phyloP scores from a whole-genome alignment of 1,140 invertebrate species.

The Nephila pilipes region DNA sequence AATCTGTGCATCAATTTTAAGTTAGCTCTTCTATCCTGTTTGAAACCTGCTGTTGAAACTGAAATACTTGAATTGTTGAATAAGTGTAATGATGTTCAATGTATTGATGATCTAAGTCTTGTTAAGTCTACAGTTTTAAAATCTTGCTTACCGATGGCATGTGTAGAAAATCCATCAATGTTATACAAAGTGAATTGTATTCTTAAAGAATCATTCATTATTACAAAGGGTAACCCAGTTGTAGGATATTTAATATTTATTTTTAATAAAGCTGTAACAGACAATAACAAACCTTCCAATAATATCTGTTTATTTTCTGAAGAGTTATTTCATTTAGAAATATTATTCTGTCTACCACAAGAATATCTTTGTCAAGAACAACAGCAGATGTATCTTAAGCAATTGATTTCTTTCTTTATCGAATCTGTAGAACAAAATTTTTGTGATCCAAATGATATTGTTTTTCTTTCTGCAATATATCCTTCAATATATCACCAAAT shows the following conservation, averaged over 20 bases:
- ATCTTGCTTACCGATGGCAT: conserved; percentile 15
- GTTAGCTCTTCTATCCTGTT: neutral
- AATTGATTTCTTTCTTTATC: neutral
- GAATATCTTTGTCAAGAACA: neutral
- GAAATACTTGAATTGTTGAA: conserved; percentile 39
- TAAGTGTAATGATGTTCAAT: neutral
- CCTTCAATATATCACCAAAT: conserved; percentile 15
- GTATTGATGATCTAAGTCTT: neutral
- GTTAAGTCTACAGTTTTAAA: conserved; percentile 6
- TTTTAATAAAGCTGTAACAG: conserved; percentile 12
- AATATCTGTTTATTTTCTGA: conserved; percentile 17
- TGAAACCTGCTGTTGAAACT: conserved; percentile 19
- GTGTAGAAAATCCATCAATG: conserved; percentile 19
- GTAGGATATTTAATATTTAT: conserved; percentile 38
- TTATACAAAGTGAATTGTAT: conserved; percentile 3
- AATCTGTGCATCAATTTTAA: conserved; percentile 36
- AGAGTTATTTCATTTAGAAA: conserved; percentile 42
- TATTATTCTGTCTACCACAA: conserved; percentile 5
- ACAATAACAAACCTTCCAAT: neutral
- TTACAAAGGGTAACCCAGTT: conserved; percentile 26
- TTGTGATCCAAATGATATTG: conserved; percentile 24
- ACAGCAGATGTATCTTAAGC: neutral
- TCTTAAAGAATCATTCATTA: conserved; percentile 31
- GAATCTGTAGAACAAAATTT: conserved; percentile 4
- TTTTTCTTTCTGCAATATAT: conserved; percentile 23